Conservation (phyloP, 2,113 vertebrate genomes). For the Pelmatolapia mariae region DNA sequence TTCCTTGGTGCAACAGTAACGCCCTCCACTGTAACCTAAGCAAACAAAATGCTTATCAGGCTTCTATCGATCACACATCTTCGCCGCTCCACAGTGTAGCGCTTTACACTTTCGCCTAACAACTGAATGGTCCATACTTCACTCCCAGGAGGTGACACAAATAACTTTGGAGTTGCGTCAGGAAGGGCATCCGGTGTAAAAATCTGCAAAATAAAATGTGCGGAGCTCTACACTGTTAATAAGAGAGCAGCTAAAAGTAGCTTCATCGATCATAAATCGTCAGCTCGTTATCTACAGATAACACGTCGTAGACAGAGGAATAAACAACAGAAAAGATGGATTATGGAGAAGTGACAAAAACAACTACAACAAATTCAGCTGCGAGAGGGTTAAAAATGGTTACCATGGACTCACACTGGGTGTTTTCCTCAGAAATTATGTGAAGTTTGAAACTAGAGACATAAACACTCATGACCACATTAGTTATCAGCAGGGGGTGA, state of each 20-base stretch:
- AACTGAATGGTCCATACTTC: not conserved
- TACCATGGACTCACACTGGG: not conserved
- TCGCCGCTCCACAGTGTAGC: fast-evolving
- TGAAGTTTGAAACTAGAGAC: not conserved
- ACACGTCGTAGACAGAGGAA: not conserved
- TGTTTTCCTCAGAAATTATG: not conserved
- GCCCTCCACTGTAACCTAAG: not conserved
- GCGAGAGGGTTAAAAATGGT: not conserved
- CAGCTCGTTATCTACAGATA: not conserved
- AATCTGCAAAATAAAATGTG: not conserved
- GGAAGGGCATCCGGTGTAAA: not conserved
- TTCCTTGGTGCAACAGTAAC: not conserved
- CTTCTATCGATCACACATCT: not conserved
- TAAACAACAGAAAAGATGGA: not conserved
- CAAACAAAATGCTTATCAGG: not conserved
- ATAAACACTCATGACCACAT: slow-evolving; percentile 2
- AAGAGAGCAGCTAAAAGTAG: not conserved
- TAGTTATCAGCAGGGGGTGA: slow-evolving; percentile 48
- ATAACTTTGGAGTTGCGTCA: not conserved
- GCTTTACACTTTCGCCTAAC: not conserved
- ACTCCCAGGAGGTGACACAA: not conserved
- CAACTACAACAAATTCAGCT: not conserved
- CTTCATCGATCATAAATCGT: not conserved
- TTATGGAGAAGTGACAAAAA: not conserved
- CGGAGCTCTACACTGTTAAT: not conserved